Evolutionary conservation across 23 tunicate genomes (phyloP), one percentile per base, ranked within the genome.

Genomic region (Oikopleura dioica): DNA sequence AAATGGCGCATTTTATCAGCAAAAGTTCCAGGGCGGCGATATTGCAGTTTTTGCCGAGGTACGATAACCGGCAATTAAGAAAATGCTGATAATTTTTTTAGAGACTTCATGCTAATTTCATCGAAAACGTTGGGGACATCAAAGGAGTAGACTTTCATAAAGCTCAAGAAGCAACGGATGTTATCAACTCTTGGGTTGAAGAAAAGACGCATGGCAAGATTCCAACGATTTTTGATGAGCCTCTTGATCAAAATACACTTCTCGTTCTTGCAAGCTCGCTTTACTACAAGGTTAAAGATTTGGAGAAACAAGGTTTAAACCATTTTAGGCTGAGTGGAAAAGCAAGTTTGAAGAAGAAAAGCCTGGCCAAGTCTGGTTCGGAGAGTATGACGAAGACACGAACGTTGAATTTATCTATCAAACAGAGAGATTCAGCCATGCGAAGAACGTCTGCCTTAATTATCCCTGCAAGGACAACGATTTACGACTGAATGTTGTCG

Each of bases 1-100:
- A 23, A 63, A 63, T 63, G 72, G 32, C 72, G 72, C 72, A 12
- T 63, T 63, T 63, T 31, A 63, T 28, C 72, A 63, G 26, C 32
- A 28, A 24, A 28, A 21, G 4, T 16, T 28, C 30, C 72, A 2
- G 5, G 26, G 26, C 72, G 72, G 72, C 2, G 72, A 21, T 16
- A 2, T 16, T 16, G 72, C 30, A 2, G 33, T 12, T 12, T 2
- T 21, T 28, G 72, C 72, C 33, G 4, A 12, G 29, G 32, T 2
- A 63, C 16, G 26, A 28, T 63, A 63, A 23, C 2, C 32, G 2
- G 72, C 30, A 63, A 31, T 63, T 63, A n/a, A n/a, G n/a, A n/a
- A n/a, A n/a, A n/a, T n/a, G n/a, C n/a, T n/a, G n/a, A n/a, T n/a
- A n/a, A n/a, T n/a, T n/a, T n/a, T n/a, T n/a, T n/a, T n/a, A n/a